Evolutionary conservation across 2,113 vertebrate genomes (phyloP).

Genomic region (Odobenus rosmarus): DNA sequence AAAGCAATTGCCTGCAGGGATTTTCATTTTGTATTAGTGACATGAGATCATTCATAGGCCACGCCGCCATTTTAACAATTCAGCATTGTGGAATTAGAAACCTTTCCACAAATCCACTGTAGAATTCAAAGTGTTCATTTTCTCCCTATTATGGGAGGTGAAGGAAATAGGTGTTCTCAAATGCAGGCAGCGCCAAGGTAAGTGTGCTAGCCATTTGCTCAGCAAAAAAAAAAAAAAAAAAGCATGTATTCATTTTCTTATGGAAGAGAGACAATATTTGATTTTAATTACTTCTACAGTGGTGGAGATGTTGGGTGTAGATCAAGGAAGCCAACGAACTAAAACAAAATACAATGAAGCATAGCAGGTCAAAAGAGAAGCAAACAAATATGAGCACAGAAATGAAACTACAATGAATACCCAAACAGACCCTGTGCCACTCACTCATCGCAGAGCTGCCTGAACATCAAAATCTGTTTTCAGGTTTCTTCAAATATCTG

Average conservation of each 20-base stretch:
- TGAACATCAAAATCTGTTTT: background rate
- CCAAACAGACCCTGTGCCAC: background rate
- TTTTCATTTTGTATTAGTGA: conserved; percentile 74
- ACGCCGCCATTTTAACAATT: background rate
- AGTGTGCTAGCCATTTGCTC: background rate
- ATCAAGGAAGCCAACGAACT: background rate
- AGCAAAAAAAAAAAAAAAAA: background rate
- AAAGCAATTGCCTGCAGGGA: conserved; percentile 49
- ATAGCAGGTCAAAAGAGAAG: background rate
- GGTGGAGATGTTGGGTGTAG: background rate
- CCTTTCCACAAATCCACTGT: background rate
- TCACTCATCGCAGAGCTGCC: background rate
- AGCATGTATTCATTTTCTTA: background rate
- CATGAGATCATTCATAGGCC: conserved; percentile 10
- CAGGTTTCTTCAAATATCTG: background rate
- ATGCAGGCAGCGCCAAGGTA: background rate
- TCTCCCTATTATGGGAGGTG: background rate
- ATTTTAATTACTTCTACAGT: conserved; percentile 35
- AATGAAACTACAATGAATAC: background rate
- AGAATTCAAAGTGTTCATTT: background rate
- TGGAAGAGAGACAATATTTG: conserved; percentile 51
- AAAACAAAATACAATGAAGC: background rate
- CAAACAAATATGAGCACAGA: background rate
- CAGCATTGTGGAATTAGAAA: conserved; percentile 11
- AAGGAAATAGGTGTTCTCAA: background rate